phyloP scores from a whole-genome alignment of 2,888 invertebrate genomes.

The Hedya salicella region DNA sequence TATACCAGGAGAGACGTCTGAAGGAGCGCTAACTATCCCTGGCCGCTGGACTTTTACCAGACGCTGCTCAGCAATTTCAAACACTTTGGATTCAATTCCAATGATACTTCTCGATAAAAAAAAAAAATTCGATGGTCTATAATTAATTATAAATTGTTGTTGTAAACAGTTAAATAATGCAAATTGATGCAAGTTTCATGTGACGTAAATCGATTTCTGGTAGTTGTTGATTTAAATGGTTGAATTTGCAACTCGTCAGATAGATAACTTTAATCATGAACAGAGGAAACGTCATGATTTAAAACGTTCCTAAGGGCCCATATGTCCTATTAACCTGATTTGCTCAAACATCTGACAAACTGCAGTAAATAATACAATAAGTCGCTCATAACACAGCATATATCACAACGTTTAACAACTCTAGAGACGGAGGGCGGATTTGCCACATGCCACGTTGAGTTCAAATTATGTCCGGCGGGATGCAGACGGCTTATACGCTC shows the following conservation, averaged over 20 bases:
- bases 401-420: neutral
- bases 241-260: too few relatives aligned
- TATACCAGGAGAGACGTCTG: conserved; percentile 82
- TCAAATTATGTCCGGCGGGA: conserved; percentile 1
- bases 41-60: conserved; percentile 92
- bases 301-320: neutral
- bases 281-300: neutral
- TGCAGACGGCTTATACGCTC: neutral
- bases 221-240: too few relatives aligned
- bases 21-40: conserved; percentile 94
- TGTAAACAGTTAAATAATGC: too few relatives aligned
- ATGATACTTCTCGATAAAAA: too few relatives aligned
- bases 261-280: too few relatives aligned
- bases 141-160: too few relatives aligned
- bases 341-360: neutral
- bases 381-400: neutral
- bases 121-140: too few relatives aligned
- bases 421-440: neutral
- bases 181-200: too few relatives aligned
- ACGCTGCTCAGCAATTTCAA: conserved; percentile 89
- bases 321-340: neutral
- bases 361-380: neutral
- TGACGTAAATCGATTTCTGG: too few relatives aligned
- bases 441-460: conserved; percentile 1
- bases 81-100: too few relatives aligned